Percentiles rank a stretch among this genome's conserved stretches.
Evolutionary conservation across 2,113 vertebrate species (phyloP).

Genomic region (Hyperopisus bebe): DNA sequence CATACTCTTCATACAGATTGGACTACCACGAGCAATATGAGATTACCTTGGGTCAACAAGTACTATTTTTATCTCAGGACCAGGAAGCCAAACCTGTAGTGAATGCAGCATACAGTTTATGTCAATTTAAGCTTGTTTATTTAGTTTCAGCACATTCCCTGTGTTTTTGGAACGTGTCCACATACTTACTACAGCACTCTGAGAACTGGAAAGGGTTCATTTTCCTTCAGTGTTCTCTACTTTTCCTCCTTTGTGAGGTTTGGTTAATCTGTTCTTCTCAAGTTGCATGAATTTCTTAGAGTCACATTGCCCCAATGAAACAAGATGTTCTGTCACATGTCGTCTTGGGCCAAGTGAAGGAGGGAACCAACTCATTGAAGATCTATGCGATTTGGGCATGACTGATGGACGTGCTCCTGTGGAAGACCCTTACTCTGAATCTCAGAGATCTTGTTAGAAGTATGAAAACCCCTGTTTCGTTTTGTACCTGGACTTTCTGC

Average conservation of each 20-base stretch:
- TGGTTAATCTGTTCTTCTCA: neutral
- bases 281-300: neutral
- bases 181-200: neutral
- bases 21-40: neutral
- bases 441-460: neutral
- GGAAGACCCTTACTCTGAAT: neutral
- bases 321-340: neutral
- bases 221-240: neutral
- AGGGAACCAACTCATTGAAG: neutral
- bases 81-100: constrained; percentile 7
- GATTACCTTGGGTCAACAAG: constrained; percentile 21
- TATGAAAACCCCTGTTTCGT: neutral
- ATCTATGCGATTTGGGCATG: neutral
- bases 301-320: neutral
- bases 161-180: neutral
- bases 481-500: neutral
- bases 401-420: neutral
- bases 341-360: neutral
- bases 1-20: neutral
- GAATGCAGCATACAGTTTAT: neutral
- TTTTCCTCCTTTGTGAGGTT: neutral
- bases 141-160: constrained; percentile 14
- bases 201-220: neutral
- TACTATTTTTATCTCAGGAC: constrained; percentile 14
- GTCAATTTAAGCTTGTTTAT: constrained; percentile 12